Conservation (phyloP, 2,888 invertebrate genomes). For the Toxonevra muliebris region DNA sequence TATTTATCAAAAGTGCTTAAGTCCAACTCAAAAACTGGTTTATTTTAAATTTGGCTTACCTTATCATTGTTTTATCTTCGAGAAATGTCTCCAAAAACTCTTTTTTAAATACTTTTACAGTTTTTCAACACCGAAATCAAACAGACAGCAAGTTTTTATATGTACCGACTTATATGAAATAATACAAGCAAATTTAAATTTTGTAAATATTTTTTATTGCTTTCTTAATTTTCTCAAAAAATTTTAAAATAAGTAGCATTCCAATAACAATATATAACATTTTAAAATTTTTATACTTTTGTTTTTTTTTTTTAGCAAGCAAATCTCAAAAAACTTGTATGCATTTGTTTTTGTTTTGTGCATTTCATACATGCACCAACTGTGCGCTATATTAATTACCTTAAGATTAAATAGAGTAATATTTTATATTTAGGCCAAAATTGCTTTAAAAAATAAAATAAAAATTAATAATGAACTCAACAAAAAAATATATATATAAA, state of each 20-base stretch:
- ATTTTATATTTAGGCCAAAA: neutral
- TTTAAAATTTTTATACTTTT: neutral
- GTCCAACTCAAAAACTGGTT: no score
- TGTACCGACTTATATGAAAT: no score
- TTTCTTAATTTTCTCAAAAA: neutral
- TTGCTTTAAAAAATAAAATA: neutral
- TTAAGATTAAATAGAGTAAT: neutral
- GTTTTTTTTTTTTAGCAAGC: conserved; percentile 8
- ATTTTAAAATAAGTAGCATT: neutral
- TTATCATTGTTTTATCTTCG: no score
- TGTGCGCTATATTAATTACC: neutral
- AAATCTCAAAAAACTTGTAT: neutral
- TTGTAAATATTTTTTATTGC: neutral
- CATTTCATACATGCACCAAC: neutral
- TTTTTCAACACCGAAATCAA: no score
- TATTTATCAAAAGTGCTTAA: no score
- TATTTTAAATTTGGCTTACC: no score
- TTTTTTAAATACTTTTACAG: no score
- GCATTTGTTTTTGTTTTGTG: no score
- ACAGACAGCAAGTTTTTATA: no score
- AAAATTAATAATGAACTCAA: neutral
- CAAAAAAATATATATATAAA: neutral
- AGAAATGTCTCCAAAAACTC: no score
- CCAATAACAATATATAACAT: neutral
- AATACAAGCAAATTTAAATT: no score